Evolutionary conservation across 1,140 invertebrate genomes (phyloP).

Genomic region (Euura lappo): DNA sequence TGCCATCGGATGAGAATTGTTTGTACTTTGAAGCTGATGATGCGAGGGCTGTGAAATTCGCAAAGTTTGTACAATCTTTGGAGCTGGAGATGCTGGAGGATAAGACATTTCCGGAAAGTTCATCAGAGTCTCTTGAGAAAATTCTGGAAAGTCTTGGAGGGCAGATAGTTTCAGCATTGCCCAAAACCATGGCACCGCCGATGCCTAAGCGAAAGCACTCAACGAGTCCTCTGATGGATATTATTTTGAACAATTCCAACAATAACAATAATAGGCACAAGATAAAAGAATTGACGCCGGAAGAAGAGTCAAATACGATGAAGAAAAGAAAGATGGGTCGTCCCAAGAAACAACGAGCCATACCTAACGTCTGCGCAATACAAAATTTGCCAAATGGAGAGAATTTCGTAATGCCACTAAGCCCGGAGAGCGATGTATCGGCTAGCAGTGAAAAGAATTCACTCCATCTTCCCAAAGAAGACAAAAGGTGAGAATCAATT

Average conservation of each 20-base stretch:
- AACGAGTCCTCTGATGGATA: constrained; percentile 46
- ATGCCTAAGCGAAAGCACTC: constrained; percentile 46
- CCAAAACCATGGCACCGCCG: constrained; percentile 44
- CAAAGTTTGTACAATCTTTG: constrained; percentile 34
- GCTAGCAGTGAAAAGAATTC: constrained; percentile 51
- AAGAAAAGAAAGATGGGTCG: constrained; percentile 48
- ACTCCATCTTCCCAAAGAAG: constrained; percentile 44
- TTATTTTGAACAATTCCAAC: constrained; percentile 47
- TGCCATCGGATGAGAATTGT: constrained; percentile 17
- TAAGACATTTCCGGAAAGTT: neutral
- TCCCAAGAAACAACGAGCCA: constrained; percentile 41
- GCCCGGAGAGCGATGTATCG: constrained; percentile 58
- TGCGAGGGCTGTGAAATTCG: constrained; percentile 10
- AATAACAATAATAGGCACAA: constrained; percentile 50
- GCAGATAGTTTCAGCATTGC: constrained; percentile 29
- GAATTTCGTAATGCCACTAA: constrained; percentile 57
- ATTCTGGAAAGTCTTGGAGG: constrained; percentile 41
- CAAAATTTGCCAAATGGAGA: constrained; percentile 48
- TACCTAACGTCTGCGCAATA: constrained; percentile 22
- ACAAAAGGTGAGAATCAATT: constrained; percentile 43
- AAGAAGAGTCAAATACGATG: constrained; percentile 18
- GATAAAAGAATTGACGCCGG: constrained; percentile 22
- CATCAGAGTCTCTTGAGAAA: constrained; percentile 26
- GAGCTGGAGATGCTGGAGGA: constrained; percentile 20
- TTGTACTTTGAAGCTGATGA: constrained; percentile 19